Percentiles rank a stretch among this genome's conserved stretches.
Evolutionary conservation across 2,113 vertebrate species (phyloP).

Genomic region (Pan paniscus): DNA sequence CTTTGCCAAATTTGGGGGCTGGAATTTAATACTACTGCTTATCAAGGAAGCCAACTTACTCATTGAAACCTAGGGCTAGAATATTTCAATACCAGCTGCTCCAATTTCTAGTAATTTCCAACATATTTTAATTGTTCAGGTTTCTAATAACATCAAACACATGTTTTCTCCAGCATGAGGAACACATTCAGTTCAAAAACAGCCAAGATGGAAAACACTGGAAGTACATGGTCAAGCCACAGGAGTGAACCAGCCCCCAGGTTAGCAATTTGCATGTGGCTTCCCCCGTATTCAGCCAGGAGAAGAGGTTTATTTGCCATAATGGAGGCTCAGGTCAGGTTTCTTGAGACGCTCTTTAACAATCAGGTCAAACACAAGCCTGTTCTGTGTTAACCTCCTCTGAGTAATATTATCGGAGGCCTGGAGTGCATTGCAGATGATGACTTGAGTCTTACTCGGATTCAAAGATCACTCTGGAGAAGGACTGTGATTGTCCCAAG

Average conservation of each 20-base stretch:
- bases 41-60: constrained; percentile 53
- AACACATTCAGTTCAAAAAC: constrained; percentile 70
- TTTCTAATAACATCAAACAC: constrained; percentile 49
- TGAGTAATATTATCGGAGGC: not conserved
- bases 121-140: constrained; percentile 49
- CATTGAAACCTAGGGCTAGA: constrained; percentile 61
- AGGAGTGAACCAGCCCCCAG: not conserved
- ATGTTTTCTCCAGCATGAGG: constrained; percentile 47
- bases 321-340: not conserved
- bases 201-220: constrained; percentile 37
- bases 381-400: constrained; percentile 32
- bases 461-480: not conserved
- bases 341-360: constrained; percentile 5
- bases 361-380: not conserved
- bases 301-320: constrained; percentile 9
- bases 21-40: constrained; percentile 27
- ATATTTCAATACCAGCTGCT: constrained; percentile 58
- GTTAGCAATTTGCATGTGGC: not conserved
- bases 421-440: not conserved
- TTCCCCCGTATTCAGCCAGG: not conserved
- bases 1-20: constrained; percentile 32
- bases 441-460: not conserved
- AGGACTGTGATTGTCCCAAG: not conserved
- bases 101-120: constrained; percentile 59
- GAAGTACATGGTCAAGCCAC: not conserved